Evolutionary conservation across 2,113 vertebrate genomes (phyloP).

Genomic region (Callochromis pleurospilus): DNA sequence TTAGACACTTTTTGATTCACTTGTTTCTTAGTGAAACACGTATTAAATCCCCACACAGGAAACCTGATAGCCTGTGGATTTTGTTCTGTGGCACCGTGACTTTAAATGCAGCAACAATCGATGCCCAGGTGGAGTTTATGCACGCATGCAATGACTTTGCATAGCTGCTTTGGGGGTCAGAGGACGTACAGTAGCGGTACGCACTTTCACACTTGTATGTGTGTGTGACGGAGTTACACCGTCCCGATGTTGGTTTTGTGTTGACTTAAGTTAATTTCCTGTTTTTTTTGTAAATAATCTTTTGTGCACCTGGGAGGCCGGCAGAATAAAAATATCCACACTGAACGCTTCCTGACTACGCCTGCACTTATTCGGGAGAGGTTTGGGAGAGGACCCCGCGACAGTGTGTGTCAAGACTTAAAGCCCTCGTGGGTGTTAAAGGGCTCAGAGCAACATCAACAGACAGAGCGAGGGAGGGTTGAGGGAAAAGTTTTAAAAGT

Average conservation of each 20-base stretch:
- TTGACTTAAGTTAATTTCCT: too few relatives aligned
- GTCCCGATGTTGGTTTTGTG: too few relatives aligned
- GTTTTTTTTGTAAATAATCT: too few relatives aligned
- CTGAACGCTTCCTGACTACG: too few relatives aligned
- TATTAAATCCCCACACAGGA: neutral
- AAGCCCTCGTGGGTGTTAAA: neutral
- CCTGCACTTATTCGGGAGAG: too few relatives aligned
- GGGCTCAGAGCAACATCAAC: neutral
- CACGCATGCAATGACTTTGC: neutral
- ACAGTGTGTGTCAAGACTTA: neutral
- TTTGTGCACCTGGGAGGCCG: too few relatives aligned
- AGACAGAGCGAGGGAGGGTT: neutral
- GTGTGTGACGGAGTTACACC: too few relatives aligned
- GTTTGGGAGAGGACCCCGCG: too few relatives aligned
- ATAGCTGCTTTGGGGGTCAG: neutral
- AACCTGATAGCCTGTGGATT: neutral
- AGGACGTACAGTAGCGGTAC: neutral
- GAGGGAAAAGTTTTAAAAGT: slow-evolving; percentile 24
- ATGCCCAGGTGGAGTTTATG: neutral
- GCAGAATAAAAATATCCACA: too few relatives aligned
- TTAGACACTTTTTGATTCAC: neutral
- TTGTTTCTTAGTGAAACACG: neutral
- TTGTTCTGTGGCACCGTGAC: neutral
- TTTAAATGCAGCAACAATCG: neutral
- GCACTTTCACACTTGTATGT: neutral